Evolutionary conservation across 2,797 vertebrate species (phyloP).

Genomic region (Anguilla megastoma): DNA sequence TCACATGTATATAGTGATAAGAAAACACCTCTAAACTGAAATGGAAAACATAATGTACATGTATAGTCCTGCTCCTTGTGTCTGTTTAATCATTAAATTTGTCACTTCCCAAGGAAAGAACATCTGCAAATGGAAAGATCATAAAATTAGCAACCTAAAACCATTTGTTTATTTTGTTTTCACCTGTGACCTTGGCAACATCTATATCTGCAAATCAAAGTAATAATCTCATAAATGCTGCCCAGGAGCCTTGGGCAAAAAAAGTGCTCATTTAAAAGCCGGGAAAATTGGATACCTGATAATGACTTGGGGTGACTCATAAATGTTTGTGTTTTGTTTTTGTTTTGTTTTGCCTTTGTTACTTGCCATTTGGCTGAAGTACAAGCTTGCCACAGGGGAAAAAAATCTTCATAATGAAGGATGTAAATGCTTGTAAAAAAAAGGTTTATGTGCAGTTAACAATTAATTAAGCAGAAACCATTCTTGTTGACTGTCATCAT

Average conservation of each 20-base stretch:
- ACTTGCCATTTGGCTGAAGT: neutral
- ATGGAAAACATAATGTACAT: neutral
- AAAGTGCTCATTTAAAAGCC: neutral
- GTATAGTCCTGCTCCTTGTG: neutral
- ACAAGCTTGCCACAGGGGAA: neutral
- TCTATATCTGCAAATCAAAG: conserved; percentile 19
- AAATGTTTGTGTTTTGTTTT: conserved; percentile 9
- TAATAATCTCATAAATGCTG: conserved; percentile 23
- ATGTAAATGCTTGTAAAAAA: conserved; percentile 21
- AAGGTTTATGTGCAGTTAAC: conserved; percentile 16
- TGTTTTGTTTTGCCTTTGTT: neutral
- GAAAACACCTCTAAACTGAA: neutral
- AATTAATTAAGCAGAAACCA: neutral
- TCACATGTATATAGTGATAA: neutral
- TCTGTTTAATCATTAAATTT: neutral
- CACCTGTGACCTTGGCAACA: conserved; percentile 17
- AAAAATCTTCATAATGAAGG: conserved; percentile 17
- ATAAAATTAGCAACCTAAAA: conserved; percentile 19
- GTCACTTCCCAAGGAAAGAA: neutral
- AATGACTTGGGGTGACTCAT: neutral
- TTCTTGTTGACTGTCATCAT: conserved; percentile 3
- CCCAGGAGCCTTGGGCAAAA: conserved; percentile 14
- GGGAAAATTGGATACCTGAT: neutral
- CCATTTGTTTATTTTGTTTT: conserved; percentile 16
- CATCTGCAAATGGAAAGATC: conserved; percentile 19